phyloP scores from a whole-genome alignment of 2,113 vertebrate species.

The Hippolais icterina region DNA sequence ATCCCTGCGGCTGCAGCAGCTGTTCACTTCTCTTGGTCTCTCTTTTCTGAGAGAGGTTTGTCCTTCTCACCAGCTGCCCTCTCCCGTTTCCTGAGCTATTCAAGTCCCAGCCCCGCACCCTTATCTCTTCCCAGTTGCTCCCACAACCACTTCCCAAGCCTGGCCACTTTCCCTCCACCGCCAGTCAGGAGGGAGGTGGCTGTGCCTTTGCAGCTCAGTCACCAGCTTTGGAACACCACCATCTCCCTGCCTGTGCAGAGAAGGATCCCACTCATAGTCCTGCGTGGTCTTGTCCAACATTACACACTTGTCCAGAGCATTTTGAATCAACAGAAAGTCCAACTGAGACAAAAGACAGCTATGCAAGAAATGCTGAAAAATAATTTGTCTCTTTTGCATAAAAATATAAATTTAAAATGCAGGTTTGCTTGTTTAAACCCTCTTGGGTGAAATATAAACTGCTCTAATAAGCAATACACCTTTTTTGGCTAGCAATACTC shows the following conservation, averaged over 20 bases:
- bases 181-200: background rate
- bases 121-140: background rate
- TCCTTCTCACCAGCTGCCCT: constrained; percentile 3
- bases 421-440: background rate
- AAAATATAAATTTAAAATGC: background rate
- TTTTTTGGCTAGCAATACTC: background rate
- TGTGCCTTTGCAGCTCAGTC: background rate
- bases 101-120: background rate
- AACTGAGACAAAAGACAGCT: background rate
- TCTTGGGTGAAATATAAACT: background rate
- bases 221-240: no score
- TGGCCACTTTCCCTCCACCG: background rate
- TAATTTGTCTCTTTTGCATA: background rate
- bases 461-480: background rate
- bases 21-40: background rate
- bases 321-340: background rate
- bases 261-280: background rate
- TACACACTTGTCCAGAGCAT: background rate
- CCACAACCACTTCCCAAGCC: background rate
- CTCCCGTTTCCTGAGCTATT: background rate
- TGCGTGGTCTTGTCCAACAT: accelerated
- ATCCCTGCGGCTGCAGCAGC: constrained; percentile 10
- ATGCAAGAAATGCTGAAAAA: background rate
- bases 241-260: background rate
- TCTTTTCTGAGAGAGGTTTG: background rate